Base-by-base conservation (phyloP, 1,140 invertebrate species). In the Brachionus manjavacas region DNA sequence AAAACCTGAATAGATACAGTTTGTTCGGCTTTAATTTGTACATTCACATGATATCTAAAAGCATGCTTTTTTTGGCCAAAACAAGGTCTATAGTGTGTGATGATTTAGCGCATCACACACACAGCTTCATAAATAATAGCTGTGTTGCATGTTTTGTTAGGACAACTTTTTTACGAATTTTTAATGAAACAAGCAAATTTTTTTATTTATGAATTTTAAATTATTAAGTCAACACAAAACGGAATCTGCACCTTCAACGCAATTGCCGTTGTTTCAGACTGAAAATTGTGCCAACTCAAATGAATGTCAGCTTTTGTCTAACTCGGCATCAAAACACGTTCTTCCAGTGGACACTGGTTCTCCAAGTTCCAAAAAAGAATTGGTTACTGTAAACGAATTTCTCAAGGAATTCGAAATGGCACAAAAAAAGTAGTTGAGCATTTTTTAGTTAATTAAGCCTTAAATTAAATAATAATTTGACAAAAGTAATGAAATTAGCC, bases 381-480 rank as follows among this genome's bases (percentile, higher is more conserved):
- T 81, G 4, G 23, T 81, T n/a, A 81, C 79, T 28, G 79, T 68
- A 7, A 60, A 81, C 35, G 79, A 81, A 64, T 81, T 81, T 81
- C 39, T 81, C 20, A 60, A 68, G 31, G 79, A 81, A 39, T 28
- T 81, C 12, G 79, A 81, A 25, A 80, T 80, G 76, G 49, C 11
- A 31, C 43, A 52, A 64, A 80, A 80, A 60, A 55, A 60, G 20
- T 52, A 80, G 16, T 7, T 49, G 16, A 72, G 14, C 14, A 11
- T 16, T 20, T 35, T 72, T 72, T 72, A 35, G 20, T 60, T 55
- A 9, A 20, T 20, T 60, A 60, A 9, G 52, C 52, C 52, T 52
- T 16, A 52, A 52, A 52, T 35, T 70, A 35, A 35, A 14, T 23
- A 68, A 68, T 35, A 35, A 28, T 43, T 20, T 43, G 7, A 16